These are phyloP conservation scores for Luscinia luscinia DNA, from an alignment of 2,797 vertebrate species.

Conservation along the genomic window DNA sequence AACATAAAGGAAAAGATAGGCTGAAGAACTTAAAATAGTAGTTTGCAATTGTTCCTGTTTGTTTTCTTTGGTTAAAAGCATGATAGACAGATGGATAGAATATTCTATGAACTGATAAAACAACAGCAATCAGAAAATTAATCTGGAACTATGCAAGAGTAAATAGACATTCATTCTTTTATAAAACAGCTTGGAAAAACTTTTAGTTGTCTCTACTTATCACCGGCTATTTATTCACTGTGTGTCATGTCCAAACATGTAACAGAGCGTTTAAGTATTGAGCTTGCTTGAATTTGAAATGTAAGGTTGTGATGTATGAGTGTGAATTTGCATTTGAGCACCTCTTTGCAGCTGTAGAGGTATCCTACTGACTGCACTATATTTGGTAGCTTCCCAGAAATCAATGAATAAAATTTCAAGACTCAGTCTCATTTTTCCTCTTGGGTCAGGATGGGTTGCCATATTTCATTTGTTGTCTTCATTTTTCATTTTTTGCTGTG, in stretches of 20 bases:
- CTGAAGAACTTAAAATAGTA: background rate
- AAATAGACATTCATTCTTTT: background rate
- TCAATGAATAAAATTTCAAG: slow-evolving; percentile 1
- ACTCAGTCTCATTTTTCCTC: background rate
- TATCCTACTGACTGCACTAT: background rate
- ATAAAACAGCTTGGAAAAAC: background rate
- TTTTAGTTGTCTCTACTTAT: slow-evolving; percentile 3
- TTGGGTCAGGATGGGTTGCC: background rate
- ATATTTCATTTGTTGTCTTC: background rate
- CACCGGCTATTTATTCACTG: background rate
- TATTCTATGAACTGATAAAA: background rate
- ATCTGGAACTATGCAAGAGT: background rate
- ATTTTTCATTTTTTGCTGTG: background rate
- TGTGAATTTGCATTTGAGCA: slow-evolving; percentile 4
- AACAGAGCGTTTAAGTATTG: background rate
- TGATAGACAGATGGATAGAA: background rate
- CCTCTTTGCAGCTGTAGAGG: background rate
- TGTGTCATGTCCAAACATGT: background rate
- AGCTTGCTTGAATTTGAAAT: slow-evolving; percentile 12
- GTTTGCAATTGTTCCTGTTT: background rate
- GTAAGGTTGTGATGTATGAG: background rate
- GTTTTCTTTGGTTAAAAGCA: background rate
- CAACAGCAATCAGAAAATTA: background rate
- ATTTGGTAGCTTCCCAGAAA: background rate
- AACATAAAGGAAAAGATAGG: background rate